Base-by-base conservation (phyloP, 2,888 invertebrate species). In the Aphodius sticticus region DNA sequence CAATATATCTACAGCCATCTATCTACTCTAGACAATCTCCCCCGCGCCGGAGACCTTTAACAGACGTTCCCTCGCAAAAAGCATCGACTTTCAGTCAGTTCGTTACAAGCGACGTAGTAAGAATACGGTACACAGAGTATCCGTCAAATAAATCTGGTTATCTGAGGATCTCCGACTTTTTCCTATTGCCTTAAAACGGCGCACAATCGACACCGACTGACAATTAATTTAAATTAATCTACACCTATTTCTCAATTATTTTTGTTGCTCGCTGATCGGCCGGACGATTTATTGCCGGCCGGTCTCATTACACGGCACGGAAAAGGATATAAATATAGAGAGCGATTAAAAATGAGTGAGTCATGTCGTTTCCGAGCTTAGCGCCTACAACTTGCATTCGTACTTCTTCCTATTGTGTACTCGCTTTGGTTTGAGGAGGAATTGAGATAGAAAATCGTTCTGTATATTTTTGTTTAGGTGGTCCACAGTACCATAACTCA, bases 221-320 rank as follows among this genome's bases (percentile, higher is more conserved):
- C 77, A 76, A 79, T 79, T 79, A 79, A 79, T 77, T 80, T 78
- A 78, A 80, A 80, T 78, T 78, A 80, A 77, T 80, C 78, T 69
- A 80, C 80, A 77, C 78, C 70, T 80, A 77, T 35, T 78, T 80
- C 76, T 80, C 77, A 80, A 80, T 80, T 77, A 78, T 78, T 80
- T 80, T 74, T 37, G 37, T 74, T 35, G 36, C 26, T 37, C 74
- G 74, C n/a, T 74, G 35, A 37, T 74, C 74, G 74, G 37, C 74
- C 74, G n/a, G 53, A 53, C 53, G 12, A 53, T 53, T 53, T 53
- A 53, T 53, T 7, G 53, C 53, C 53, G 3, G 53, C 53, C 53
- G 53, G 53, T 53, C 53, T 53, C 53, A 53, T 53, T 53, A 53
- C 53, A 12, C 53, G 7, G 12, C 12, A 53, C 53, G 53, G 53